phyloP scores from a whole-genome alignment of 2,113 vertebrate genomes.

The western clawed frog (Xenopus tropicalis) region UCB_Xtro_10.0 CM004448.2:110705001-110705500 shows the following conservation, averaged over 20 bases:
- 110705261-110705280: not conserved
- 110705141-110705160: not conserved
- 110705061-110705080: conserved; percentile 1
- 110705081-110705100: not conserved
- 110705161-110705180: conserved; percentile 12
- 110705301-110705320: not conserved
- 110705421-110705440: not conserved
- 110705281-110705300: not conserved
- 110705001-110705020: not conserved
- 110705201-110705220: not conserved
- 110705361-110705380: not conserved
- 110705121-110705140: not conserved
- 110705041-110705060: conserved; percentile 12
- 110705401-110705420: not conserved
- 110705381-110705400: not conserved
- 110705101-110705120: conserved; percentile 14
- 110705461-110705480: not conserved
- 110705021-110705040: conserved; percentile 11
- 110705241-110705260: too few relatives aligned
- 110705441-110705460: not conserved
- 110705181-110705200: not conserved
- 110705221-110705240: not conserved
- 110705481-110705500: too few relatives aligned
- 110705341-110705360: not conserved
- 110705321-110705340: not conserved